phyloP scores from a whole-genome alignment of 2,113 vertebrate genomes.

The Coptodon rendalli region DNA sequence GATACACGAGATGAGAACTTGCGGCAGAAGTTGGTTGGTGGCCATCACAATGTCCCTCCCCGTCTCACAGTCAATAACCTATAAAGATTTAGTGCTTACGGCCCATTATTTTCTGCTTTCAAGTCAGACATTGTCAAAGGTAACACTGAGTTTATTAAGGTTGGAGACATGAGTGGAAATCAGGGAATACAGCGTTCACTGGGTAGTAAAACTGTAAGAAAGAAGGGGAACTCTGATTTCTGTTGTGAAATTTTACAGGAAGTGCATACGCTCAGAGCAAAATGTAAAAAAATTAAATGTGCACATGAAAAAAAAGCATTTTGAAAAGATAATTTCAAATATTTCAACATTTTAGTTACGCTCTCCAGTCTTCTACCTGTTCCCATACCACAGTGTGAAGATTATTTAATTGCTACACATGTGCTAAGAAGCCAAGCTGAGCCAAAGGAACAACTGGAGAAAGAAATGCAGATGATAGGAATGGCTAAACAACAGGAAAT shows the following conservation, averaged over 20 bases:
- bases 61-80: conserved; percentile 70
- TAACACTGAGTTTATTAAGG: conserved; percentile 66
- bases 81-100: conserved; percentile 74
- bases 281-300: accelerated
- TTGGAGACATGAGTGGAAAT: conserved; percentile 10
- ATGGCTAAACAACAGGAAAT: conserved; percentile 50
- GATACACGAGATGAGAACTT: background rate
- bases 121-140: conserved; percentile 75
- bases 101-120: conserved; percentile 76
- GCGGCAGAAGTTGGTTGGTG: background rate
- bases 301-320: background rate
- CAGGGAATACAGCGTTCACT: conserved; percentile 37
- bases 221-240: background rate
- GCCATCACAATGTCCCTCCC: background rate
- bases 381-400: background rate
- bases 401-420: background rate
- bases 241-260: background rate
- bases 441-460: conserved; percentile 25
- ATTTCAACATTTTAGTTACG: background rate
- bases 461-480: conserved; percentile 20
- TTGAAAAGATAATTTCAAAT: background rate
- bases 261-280: background rate
- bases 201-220: conserved; percentile 40
- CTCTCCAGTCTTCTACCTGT: background rate
- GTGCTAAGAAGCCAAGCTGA: background rate